A percentile compares a stretch with the other conserved stretches of the same genome.
phyloP scores from a whole-genome alignment of 2,113 vertebrate genomes.

The Hassar affinis region DNA sequence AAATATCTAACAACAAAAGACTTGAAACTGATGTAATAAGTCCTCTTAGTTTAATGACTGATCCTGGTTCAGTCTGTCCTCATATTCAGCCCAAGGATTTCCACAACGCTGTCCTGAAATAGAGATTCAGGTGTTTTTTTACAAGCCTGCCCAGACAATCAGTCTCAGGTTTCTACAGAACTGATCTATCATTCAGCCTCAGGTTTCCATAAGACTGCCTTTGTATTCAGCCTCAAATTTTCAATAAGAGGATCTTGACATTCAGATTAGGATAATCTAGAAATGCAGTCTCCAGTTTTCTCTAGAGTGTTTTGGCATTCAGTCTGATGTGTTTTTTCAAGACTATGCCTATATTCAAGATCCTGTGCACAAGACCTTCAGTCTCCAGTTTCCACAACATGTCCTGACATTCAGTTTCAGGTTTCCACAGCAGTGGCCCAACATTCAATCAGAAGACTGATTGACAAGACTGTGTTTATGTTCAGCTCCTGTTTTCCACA shows the following conservation, averaged over 20 bases:
- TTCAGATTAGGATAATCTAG: background rate
- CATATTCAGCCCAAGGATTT: too few species aligned
- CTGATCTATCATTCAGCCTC: background rate
- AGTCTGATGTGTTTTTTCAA: background rate
- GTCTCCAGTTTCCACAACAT: background rate
- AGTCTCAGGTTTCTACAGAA: background rate
- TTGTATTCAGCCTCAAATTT: background rate
- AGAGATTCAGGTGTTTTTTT: background rate
- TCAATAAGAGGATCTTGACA: background rate
- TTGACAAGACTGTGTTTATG: background rate
- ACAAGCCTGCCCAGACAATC: too few species aligned
- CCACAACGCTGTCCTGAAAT: background rate
- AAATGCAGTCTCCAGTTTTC: background rate
- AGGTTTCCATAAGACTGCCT: background rate
- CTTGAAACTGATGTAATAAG: background rate
- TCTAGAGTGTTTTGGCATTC: background rate
- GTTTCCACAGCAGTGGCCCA: background rate
- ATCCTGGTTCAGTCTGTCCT: background rate
- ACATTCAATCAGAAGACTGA: constrained; percentile 1
- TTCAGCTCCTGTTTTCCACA: background rate
- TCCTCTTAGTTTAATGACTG: background rate
- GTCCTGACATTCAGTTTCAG: constrained; percentile 9
- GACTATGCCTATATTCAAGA: background rate
- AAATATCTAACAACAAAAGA: too few species aligned
- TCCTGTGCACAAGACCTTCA: background rate